These are phyloP conservation scores for Pygoscelis adeliae DNA, from an alignment of 2,113 vertebrate genomes.

Conservation along the genomic window DNA sequence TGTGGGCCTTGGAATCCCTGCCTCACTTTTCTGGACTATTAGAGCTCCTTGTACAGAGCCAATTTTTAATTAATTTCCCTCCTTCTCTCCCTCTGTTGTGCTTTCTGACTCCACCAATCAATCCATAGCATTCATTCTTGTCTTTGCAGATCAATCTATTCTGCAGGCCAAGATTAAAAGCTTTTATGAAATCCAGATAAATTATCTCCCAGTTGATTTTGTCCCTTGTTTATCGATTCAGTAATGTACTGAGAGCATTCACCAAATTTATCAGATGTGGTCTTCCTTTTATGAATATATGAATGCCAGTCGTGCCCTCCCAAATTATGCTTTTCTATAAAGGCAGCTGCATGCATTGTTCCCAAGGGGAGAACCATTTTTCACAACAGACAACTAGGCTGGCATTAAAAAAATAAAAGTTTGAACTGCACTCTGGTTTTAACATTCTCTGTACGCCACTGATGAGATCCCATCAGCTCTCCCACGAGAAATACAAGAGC, in stretches of 20 bases:
- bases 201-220: constrained; percentile 42
- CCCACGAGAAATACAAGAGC: neutral
- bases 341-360: constrained; percentile 37
- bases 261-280: constrained; percentile 35
- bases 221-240: constrained; percentile 58
- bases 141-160: constrained; percentile 26
- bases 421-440: neutral
- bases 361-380: neutral
- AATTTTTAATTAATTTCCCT: neutral
- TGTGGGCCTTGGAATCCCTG: neutral
- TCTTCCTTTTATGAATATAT: neutral
- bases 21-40: neutral
- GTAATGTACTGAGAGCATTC: constrained; percentile 28
- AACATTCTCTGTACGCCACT: neutral
- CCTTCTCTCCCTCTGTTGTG: neutral
- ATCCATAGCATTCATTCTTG: neutral
- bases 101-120: neutral
- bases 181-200: constrained; percentile 51
- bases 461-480: neutral
- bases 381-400: neutral
- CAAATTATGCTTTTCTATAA: neutral
- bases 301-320: constrained; percentile 24
- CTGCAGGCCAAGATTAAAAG: constrained; percentile 19
- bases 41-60: neutral
- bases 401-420: neutral